Conservation (phyloP, 1,140 invertebrate genomes). For the Orchestia grillus region DNA sequence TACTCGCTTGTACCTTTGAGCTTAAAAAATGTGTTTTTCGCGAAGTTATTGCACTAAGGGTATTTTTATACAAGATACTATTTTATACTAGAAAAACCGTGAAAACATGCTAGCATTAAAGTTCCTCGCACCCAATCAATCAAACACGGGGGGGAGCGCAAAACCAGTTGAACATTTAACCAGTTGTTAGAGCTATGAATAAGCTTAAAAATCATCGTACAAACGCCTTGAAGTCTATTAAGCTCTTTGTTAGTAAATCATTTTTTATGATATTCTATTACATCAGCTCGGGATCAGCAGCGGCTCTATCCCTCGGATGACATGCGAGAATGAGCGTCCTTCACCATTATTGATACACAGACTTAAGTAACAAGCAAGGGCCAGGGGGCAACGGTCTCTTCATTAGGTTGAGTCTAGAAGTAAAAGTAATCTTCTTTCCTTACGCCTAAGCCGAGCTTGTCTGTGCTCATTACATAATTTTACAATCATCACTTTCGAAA, state of each 20-base stretch:
- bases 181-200: neutral
- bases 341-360: neutral
- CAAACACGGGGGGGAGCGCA: neutral
- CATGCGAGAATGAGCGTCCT: neutral
- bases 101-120: neutral
- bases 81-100: neutral
- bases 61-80: neutral
- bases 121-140: neutral
- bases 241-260: neutral
- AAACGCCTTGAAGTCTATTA: neutral
- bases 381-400: no score
- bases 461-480: no score
- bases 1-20: neutral
- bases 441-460: no score
- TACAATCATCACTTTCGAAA: no score
- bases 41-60: neutral
- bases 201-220: neutral
- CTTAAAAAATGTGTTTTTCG: neutral
- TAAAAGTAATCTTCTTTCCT: no score
- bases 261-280: neutral
- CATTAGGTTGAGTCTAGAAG: no score
- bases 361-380: no score
- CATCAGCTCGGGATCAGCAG: neutral
- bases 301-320: neutral
- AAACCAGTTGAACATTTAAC: neutral